phyloP scores from a whole-genome alignment of 1,140 invertebrate species.

The Dendroctonus valens region DNA sequence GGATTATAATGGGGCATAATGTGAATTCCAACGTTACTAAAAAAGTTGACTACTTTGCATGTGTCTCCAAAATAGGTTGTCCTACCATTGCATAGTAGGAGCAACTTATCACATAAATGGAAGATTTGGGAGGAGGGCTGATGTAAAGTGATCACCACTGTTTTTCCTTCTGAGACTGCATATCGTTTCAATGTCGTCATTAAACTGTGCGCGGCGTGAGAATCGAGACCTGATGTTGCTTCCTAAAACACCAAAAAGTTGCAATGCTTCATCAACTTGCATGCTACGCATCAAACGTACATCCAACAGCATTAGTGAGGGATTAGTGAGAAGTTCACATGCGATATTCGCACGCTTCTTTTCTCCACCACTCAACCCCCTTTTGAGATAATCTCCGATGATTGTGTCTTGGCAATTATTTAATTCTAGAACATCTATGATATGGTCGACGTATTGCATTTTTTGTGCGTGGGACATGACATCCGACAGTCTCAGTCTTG shows the following conservation, averaged over 20 bases:
- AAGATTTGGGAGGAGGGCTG: conserved; percentile 89
- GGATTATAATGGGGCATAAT: conserved; percentile 82
- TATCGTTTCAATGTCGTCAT: conserved; percentile 75
- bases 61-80: conserved; percentile 79
- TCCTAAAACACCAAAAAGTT: conserved; percentile 59
- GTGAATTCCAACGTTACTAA: conserved; percentile 69
- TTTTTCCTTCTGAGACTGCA: conserved; percentile 76
- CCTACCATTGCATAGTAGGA: conserved; percentile 74
- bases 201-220: conserved; percentile 74
- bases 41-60: conserved; percentile 75
- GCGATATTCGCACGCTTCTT: conserved; percentile 86
- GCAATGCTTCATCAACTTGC: neutral
- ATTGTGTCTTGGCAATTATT: conserved; percentile 76
- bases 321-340: conserved; percentile 83
- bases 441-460: conserved; percentile 76
- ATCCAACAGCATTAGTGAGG: conserved; percentile 79
- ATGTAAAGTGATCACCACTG: conserved; percentile 79
- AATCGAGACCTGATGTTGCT: conserved; percentile 83
- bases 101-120: conserved; percentile 79
- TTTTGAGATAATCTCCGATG: conserved; percentile 75
- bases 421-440: conserved; percentile 76
- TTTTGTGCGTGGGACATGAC: conserved; percentile 72
- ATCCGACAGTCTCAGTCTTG: conserved; percentile 72
- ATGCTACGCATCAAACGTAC: conserved; percentile 58
- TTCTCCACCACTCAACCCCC: conserved; percentile 82